Percentiles rank a stretch among this genome's conserved stretches.
These are phyloP conservation scores for Archips crataeganus DNA, from an alignment of 2,888 invertebrate genomes.

Conservation along the genomic window DNA sequence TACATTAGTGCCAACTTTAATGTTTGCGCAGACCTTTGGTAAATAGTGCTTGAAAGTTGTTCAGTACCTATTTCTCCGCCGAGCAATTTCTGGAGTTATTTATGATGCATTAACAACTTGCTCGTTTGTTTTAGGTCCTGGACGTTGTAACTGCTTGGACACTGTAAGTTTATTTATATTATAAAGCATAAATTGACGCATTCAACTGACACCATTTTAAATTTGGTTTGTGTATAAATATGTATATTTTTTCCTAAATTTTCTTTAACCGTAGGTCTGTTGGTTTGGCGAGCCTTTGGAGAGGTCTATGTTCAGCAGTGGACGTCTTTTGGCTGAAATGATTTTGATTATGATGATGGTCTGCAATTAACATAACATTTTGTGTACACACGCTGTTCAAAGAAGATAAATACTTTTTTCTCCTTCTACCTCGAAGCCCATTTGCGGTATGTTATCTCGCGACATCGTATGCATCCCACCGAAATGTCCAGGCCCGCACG, in stretches of 20 bases:
- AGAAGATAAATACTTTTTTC: neutral
- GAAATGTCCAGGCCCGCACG: constrained; percentile 25
- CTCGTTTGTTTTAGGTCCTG: constrained; percentile 53
- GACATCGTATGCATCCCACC: constrained; percentile 26
- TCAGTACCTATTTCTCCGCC: constrained; percentile 19
- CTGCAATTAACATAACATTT: neutral
- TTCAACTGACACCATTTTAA: neutral
- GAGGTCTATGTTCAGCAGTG: no score
- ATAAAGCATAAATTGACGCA: neutral
- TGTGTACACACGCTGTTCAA: neutral
- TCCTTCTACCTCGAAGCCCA: constrained; percentile 3
- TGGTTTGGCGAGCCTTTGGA: no score
- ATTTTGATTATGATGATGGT: no score
- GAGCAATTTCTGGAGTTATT: constrained; percentile 27
- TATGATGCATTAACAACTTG: constrained; percentile 22
- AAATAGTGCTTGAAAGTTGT: constrained; percentile 13
- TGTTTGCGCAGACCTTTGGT: constrained; percentile 1
- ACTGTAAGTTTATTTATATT: constrained; percentile 49
- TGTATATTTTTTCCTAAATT: neutral
- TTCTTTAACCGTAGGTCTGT: neutral
- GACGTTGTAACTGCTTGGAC: constrained; percentile 47
- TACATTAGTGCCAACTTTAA: constrained; percentile 13
- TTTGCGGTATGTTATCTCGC: constrained; percentile 31
- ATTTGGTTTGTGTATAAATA: neutral
- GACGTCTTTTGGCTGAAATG: no score